A percentile compares a stretch with the other conserved stretches of the same genome.
These are phyloP conservation scores for Lepidochrysops patricia DNA, from an alignment of 2,888 invertebrate genomes.

Conservation along the genomic window DNA sequence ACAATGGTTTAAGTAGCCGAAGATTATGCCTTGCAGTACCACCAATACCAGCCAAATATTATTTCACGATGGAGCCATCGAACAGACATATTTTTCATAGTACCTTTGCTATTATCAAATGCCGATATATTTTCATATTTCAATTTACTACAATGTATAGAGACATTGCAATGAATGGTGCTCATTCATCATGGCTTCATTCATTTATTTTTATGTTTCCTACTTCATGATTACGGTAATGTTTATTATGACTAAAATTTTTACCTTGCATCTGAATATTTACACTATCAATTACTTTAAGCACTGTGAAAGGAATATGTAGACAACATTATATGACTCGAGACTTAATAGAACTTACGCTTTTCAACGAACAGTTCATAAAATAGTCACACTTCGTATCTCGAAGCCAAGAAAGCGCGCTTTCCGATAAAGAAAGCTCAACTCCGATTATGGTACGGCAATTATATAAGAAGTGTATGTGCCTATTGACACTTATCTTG, in stretches of 20 bases:
- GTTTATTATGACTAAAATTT: no score
- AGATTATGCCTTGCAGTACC: no score
- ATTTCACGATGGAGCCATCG: no score
- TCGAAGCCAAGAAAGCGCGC: neutral
- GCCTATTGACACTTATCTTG: constrained; percentile 3
- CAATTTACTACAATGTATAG: neutral
- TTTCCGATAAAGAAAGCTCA: neutral
- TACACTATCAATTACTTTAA: neutral
- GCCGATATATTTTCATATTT: no score
- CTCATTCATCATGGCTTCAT: neutral
- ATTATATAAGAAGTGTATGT: constrained; percentile 7
- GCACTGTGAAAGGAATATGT: neutral
- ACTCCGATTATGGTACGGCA: neutral
- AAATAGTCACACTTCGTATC: neutral
- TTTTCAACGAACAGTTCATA: neutral
- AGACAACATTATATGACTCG: neutral
- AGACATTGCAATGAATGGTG: neutral
- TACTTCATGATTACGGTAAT: neutral
- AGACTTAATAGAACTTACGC: neutral
- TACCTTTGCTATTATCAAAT: no score
- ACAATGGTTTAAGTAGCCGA: no score
- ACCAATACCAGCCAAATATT: no score
- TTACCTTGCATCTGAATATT: neutral
- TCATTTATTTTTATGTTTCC: neutral
- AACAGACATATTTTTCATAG: no score